Base-by-base conservation (phyloP, 2,888 invertebrate species). In the Teleogryllus oceanicus region DNA sequence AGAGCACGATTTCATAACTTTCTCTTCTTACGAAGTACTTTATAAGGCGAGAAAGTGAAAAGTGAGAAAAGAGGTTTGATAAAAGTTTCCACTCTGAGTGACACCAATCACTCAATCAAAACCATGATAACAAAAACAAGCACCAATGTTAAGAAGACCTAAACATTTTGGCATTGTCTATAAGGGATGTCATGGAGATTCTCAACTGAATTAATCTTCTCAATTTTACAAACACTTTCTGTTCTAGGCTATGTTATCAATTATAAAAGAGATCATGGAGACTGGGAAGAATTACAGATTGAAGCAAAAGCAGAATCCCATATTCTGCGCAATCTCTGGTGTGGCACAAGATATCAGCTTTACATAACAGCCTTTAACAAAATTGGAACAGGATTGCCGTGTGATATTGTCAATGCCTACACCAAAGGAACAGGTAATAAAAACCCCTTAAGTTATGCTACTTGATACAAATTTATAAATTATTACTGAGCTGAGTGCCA, bases 291-390 rank as follows among this genome's bases (percentile, higher is more conserved):
- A 86, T 88, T 95, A 81, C 95, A 95, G 86, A 93, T 96, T 79
- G 93, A 94, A 83, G 93, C 95, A 11, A 92, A 94, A 82, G 92
- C 93, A 11, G 93, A 93, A 81, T 93, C 94, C 80, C 94, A 95
- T 85, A 90, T 94, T 82, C 86, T 96, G 74, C 92, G 93, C 76
- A 94, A 94, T 86, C 88, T 96, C 75, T 94, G 94, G 93, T 96
- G 96, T 85, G 96, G 96, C 10, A 95, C 95, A 0, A 91, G 93
- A 50, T 96, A 96, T 87, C 94, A 95, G 85, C 90, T 96, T 81
- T 96, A 95, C 86, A 93, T 96, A 82, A 95, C 95, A 1, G 95
- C 96, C n/a, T 94, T 94, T 86, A 95, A 96, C 87, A 92, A 94
- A 84, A 96, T 96, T 83, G 96, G 96, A 13, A 96, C 95, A 75